These are phyloP conservation scores for roundworm (Caenorhabditis elegans) DNA, from an alignment of 1,140 invertebrate genomes.

Conservation along the genomic window WBcel235 BX284602.5:9243501-9244000, in stretches of 20 bases:
- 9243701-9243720: not conserved
- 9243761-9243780: not conserved
- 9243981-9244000: constrained; percentile 69
- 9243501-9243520: constrained; percentile 3
- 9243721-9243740: constrained; percentile 25
- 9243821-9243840: too few species aligned
- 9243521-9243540: constrained; percentile 38
- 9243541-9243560: constrained; percentile 31
- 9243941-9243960: constrained; percentile 62
- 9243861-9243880: too few species aligned
- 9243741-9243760: too few species aligned
- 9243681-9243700: not conserved
- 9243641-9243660: not conserved
- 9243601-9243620: constrained; percentile 46
- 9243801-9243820: too few species aligned
- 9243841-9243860: too few species aligned
- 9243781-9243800: too few species aligned
- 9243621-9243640: constrained; percentile 38
- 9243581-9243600: constrained; percentile 49
- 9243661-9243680: constrained; percentile 32
- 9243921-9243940: constrained; percentile 53
- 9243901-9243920: constrained; percentile 49
- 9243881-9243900: too few species aligned
- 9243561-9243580: constrained; percentile 49
- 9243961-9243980: constrained; percentile 60